Conservation (phyloP, 2,888 invertebrate genomes). For the Falcaria lacertinaria region DNA sequence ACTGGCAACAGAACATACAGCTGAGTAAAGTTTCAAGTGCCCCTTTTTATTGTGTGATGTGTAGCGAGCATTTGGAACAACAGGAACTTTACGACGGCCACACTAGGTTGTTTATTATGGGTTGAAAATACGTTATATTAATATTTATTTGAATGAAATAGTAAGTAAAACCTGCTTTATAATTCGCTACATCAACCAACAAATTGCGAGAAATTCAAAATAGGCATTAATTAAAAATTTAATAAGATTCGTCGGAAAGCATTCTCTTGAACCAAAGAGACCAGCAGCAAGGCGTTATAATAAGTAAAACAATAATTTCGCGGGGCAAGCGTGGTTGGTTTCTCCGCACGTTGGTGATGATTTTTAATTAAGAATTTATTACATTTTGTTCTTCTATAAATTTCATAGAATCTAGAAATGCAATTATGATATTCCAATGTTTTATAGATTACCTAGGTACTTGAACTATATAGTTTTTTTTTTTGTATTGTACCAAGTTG, state of each 20-base stretch:
- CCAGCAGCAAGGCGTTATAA: constrained; percentile 44
- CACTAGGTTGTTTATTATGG: too few relatives aligned
- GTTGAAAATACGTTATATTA: too few relatives aligned
- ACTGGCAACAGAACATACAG: constrained; percentile 18
- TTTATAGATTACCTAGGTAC: too few relatives aligned
- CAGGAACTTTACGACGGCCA: constrained; percentile 10
- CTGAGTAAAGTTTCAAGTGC: constrained; percentile 31
- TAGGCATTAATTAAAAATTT: constrained; percentile 56
- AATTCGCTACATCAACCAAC: constrained; percentile 22
- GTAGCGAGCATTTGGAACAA: constrained; percentile 11
- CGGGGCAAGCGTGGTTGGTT: constrained; percentile 40
- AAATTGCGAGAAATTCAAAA: constrained; percentile 46
- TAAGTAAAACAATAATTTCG: constrained; percentile 52
- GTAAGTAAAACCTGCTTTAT: too few relatives aligned
- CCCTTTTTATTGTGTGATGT: constrained; percentile 27
- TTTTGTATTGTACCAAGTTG: too few relatives aligned
- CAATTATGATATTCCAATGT: too few relatives aligned
- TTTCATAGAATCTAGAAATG: too few relatives aligned
- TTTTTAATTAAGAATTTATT: too few relatives aligned
- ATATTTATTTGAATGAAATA: too few relatives aligned
- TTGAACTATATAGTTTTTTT: too few relatives aligned
- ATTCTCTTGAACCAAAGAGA: constrained; percentile 45
- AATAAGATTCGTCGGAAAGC: constrained; percentile 46
- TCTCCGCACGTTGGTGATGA: too few relatives aligned
- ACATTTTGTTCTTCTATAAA: too few relatives aligned